Conservation (phyloP, 2,888 invertebrate genomes). For the Orchestes rusci region DNA sequence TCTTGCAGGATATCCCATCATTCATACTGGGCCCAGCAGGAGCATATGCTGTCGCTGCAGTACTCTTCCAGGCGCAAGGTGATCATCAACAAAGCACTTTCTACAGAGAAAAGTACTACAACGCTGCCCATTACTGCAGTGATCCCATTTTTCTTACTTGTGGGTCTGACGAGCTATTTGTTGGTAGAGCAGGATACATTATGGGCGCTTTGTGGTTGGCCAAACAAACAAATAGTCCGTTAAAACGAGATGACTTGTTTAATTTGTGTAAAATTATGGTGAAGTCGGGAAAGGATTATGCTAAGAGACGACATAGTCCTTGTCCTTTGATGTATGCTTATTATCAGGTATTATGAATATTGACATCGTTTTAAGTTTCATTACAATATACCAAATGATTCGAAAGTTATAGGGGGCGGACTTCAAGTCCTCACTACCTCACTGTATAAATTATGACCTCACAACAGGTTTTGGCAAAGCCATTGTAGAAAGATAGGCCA, state of each 20-base stretch:
- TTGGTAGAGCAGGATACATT: constrained; percentile 74
- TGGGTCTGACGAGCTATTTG: constrained; percentile 78
- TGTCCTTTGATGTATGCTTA: constrained; percentile 75
- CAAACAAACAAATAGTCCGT: constrained; percentile 47
- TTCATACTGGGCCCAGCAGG: constrained; percentile 78
- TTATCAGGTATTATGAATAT: constrained; percentile 40
- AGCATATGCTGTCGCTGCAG: constrained; percentile 64
- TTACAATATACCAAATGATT: neutral
- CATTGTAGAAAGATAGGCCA: too few species aligned
- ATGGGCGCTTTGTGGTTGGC: constrained; percentile 69
- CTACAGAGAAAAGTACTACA: constrained; percentile 42
- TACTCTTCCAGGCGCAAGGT: constrained; percentile 50
- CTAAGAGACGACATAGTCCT: constrained; percentile 49
- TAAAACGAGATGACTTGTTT: constrained; percentile 48
- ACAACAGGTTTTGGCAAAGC: too few species aligned
- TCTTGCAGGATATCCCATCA: constrained; percentile 52
- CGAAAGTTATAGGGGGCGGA: too few species aligned
- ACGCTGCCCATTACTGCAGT: constrained; percentile 45
- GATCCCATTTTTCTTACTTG: constrained; percentile 52
- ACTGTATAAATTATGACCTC: too few species aligned
- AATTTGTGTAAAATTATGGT: constrained; percentile 64
- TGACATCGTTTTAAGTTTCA: neutral
- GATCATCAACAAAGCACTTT: constrained; percentile 39
- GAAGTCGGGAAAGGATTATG: constrained; percentile 63
- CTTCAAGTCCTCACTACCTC: too few species aligned